A percentile compares a stretch with the other conserved stretches of the same genome.
phyloP scores from a whole-genome alignment of 1,140 invertebrate genomes.

The Bombyx mori region ASM3026992v2 NC_085120.1:1710501-1711000 shows the following conservation, averaged over 20 bases:
- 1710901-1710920: too few species aligned
- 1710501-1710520: constrained; percentile 62
- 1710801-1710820: background rate
- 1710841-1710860: constrained; percentile 26
- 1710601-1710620: too few species aligned
- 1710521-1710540: constrained; percentile 60
- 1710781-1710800: too few species aligned
- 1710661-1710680: constrained; percentile 47
- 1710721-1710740: too few species aligned
- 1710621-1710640: constrained; percentile 47
- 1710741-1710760: background rate
- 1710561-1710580: constrained; percentile 44
- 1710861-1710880: constrained; percentile 36
- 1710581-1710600: constrained; percentile 5
- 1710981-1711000: too few species aligned
- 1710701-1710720: constrained; percentile 20
- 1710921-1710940: too few species aligned
- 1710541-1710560: constrained; percentile 49
- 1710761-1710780: too few species aligned
- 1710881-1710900: constrained; percentile 8
- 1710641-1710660: constrained; percentile 49
- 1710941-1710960: too few species aligned
- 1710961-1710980: too few species aligned
- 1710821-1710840: constrained; percentile 21
- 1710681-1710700: constrained; percentile 32